These are phyloP conservation scores for Apteryx mantelli DNA, from an alignment of 2,113 vertebrate genomes.

Conservation along the genomic window DNA sequence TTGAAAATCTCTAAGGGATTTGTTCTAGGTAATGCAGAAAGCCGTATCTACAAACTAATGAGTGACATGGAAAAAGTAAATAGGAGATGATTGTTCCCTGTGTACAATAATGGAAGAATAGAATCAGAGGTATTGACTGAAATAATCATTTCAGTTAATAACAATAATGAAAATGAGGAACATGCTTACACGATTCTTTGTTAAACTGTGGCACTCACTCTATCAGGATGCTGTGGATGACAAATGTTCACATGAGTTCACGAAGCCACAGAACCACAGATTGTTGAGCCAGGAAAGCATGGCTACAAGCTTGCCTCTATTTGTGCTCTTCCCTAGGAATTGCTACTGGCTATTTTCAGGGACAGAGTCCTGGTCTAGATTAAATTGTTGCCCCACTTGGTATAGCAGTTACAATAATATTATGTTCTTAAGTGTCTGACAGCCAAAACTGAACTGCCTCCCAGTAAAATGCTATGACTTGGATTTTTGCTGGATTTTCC, in stretches of 20 bases:
- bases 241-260: neutral
- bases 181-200: neutral
- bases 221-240: neutral
- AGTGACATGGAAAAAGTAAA: neutral
- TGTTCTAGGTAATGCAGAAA: neutral
- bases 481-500: neutral
- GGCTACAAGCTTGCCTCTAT: neutral
- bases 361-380: accelerated
- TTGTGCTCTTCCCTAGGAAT: neutral
- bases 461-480: neutral
- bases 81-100: neutral
- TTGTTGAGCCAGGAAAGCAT: neutral
- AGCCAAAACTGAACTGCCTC: neutral
- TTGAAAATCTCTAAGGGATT: neutral
- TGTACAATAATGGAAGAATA: neutral
- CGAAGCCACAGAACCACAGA: neutral
- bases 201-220: neutral
- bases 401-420: neutral
- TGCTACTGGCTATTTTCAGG: neutral
- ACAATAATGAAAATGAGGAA: neutral
- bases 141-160: neutral
- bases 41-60: neutral
- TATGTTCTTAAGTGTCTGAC: neutral
- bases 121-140: neutral
- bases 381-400: neutral